Evolutionary conservation across 2,888 invertebrate genomes (phyloP).

Genomic region (Drosophila conformis): DNA sequence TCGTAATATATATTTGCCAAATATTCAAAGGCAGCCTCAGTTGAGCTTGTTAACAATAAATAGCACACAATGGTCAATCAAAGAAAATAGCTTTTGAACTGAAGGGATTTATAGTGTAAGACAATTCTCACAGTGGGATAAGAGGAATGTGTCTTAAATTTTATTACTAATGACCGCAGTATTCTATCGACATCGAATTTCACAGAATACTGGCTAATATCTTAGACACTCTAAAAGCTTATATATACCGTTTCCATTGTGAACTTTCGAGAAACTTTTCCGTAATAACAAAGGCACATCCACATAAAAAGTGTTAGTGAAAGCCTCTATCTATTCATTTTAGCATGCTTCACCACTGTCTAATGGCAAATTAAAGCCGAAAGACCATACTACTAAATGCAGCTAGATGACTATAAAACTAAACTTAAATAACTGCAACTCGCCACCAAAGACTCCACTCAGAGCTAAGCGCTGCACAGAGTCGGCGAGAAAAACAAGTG

Average conservation of each 20-base stretch:
- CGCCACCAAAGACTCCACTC: constrained; percentile 8
- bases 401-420: constrained; percentile 59
- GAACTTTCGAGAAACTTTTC: neutral
- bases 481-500: constrained; percentile 68
- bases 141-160: neutral
- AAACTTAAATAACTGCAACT: constrained; percentile 40
- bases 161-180: neutral
- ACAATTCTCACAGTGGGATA: neutral
- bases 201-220: neutral
- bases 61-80: neutral
- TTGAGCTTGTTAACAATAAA: neutral
- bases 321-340: constrained; percentile 28
- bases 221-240: neutral
- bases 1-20: neutral
- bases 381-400: constrained; percentile 40
- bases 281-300: neutral
- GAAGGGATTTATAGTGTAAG: neutral
- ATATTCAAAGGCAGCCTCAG: neutral
- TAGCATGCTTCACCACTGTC: constrained; percentile 40
- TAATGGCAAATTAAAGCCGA: constrained; percentile 58
- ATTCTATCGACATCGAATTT: neutral
- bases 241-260: neutral
- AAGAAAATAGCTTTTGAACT: neutral
- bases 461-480: constrained; percentile 36
- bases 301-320: neutral